Evolutionary conservation across 23 tunicate species (phyloP).

Genomic region (Styela plicata): DNA sequence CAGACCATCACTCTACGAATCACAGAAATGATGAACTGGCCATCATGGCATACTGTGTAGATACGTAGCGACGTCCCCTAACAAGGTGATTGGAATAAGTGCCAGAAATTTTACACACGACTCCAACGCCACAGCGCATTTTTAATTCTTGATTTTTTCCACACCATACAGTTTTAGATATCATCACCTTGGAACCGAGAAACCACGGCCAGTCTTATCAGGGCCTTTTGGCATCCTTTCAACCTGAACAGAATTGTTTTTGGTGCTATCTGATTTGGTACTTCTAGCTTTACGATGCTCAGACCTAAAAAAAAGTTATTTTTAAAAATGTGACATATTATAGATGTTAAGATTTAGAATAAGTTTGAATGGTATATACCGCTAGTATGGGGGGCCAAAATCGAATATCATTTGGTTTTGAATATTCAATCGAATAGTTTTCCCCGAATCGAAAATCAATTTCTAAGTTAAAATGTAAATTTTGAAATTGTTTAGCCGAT

Average conservation of each 20-base stretch:
- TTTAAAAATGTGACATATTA: background rate
- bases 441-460: too few relatives aligned
- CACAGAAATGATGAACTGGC: too few relatives aligned
- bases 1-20: too few relatives aligned
- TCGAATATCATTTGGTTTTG: too few relatives aligned
- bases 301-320: slow-evolving; percentile 21
- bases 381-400: too few relatives aligned
- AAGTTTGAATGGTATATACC: too few relatives aligned
- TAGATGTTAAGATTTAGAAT: too few relatives aligned
- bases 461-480: too few relatives aligned
- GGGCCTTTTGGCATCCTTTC: slow-evolving; percentile 67
- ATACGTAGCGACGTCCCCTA: too few relatives aligned
- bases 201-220: slow-evolving; percentile 13
- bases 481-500: too few relatives aligned
- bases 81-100: background rate
- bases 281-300: slow-evolving; percentile 18
- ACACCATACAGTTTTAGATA: background rate
- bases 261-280: slow-evolving; percentile 13
- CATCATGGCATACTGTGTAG: too few relatives aligned
- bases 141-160: background rate
- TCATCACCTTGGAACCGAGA: slow-evolving; percentile 10
- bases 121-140: background rate
- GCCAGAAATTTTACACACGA: background rate
- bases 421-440: too few relatives aligned
- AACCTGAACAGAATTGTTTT: slow-evolving; percentile 23